Evolutionary conservation across 1,140 invertebrate species (phyloP), one percentile per base, ranked within the genome.

Genomic region (Periplaneta americana): DNA sequence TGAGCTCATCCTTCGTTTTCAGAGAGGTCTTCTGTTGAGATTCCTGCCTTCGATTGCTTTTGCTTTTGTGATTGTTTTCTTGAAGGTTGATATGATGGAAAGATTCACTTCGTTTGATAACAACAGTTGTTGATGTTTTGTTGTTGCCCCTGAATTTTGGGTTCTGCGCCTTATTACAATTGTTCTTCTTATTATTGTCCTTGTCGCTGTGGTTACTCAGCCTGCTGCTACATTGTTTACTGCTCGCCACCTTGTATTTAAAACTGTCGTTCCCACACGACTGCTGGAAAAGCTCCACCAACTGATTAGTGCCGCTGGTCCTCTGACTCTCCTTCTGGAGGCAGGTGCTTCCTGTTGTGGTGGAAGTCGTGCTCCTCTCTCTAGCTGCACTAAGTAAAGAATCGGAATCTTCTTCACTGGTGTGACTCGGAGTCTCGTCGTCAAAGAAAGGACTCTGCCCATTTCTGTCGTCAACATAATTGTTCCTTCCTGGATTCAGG

Each of bases 381-480:
- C 91, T 91, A 0, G 93, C 93, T 0, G 92, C 91, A 83, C 93
- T 94, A 0, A 94, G 85, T 17, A 94, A 86, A 0, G 93, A 94
- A 86, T 94, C 93, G 2, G 93, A 94, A 17, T 92, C 92, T 84
- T 94, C 92, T 34, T 89, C 87, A 8, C 84, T 85, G 28, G 85
- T 84, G 80, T 86, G 85, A 2, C 83, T 82, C 8, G 85, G 84
- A 3, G 93, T 92, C 75, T 94, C 93, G 80, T 93, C 92, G 80
- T 94, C 91, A 83, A 93, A 91, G 82, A 90, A 91, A 6, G 92
- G 87, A 77, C 89, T 88, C 82, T 90, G 89, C 34, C 88, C 89
- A 75, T 86, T 85, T 57, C 87, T 85, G 81, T 84, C 83, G 15
- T 84, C 85, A 35, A 88, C 85, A 66, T 84, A 78, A 36, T 85